phyloP scores from a whole-genome alignment of 2,888 invertebrate species.

The Scaptodrosophila latifasciaeformis region DNA sequence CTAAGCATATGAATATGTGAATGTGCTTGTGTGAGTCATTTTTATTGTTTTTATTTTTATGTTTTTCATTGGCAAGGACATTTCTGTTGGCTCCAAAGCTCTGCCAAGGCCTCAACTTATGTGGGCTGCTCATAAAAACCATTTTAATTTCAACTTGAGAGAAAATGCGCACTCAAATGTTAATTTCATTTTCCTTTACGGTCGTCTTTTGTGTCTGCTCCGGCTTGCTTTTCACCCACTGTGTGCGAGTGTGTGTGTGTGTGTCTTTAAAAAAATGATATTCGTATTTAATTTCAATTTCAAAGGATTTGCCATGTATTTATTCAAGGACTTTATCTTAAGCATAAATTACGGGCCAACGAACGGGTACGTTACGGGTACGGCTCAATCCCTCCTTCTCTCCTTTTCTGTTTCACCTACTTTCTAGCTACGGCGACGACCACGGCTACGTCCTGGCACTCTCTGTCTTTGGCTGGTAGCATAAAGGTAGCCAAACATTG shows the following conservation, averaged over 20 bases:
- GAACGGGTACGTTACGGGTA: conserved; percentile 48
- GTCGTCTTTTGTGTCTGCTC: conserved; percentile 58
- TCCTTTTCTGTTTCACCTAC: conserved; percentile 46
- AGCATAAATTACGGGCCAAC: conserved; percentile 70
- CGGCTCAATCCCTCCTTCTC: not conserved
- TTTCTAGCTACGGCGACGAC: conserved; percentile 53
- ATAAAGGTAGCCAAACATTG: conserved; percentile 51
- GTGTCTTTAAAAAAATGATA: conserved; percentile 57
- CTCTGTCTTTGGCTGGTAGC: too few relatives aligned
- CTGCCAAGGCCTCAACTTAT: conserved; percentile 20
- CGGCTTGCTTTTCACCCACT: conserved; percentile 1
- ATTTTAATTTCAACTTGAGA: conserved; percentile 57
- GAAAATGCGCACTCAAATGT: conserved; percentile 58
- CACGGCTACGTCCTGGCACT: too few relatives aligned
- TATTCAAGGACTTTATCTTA: conserved; percentile 69
- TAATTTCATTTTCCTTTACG: conserved; percentile 64
- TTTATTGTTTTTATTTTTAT: too few relatives aligned
- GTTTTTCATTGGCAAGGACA: too few relatives aligned
- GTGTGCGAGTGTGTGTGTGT: conserved; percentile 20
- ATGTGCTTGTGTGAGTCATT: too few relatives aligned
- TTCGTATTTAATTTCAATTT: conserved; percentile 69
- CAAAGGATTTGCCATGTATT: conserved; percentile 69
- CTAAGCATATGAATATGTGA: too few relatives aligned
- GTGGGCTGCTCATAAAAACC: conserved; percentile 18
- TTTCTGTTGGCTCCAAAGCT: too few relatives aligned